Conservation (phyloP, 2,797 vertebrate species). For the Setipinna tenuifilis region DNA sequence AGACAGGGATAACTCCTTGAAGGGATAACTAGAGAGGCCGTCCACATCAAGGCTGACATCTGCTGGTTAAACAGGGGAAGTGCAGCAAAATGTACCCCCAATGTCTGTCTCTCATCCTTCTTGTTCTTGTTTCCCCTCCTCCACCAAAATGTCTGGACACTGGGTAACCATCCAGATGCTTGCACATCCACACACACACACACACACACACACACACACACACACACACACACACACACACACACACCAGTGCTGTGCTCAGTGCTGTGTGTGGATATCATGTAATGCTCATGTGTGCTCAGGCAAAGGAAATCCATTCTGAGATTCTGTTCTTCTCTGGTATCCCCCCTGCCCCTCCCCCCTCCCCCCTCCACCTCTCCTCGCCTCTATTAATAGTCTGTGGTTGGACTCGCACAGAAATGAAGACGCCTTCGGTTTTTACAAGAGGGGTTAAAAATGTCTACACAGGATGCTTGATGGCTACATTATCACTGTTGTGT, state of each 20-base stretch:
- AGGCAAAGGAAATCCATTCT: slow-evolving; percentile 23
- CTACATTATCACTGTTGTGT: too few relatives aligned
- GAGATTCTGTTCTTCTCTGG: slow-evolving; percentile 20
- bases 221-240: too few relatives aligned
- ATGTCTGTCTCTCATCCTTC: not conserved
- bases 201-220: too few relatives aligned
- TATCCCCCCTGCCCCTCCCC: not conserved
- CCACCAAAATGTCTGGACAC: slow-evolving; percentile 28
- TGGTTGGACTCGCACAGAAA: slow-evolving; percentile 43
- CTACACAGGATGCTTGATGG: too few relatives aligned
- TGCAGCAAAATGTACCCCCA: slow-evolving; percentile 16
- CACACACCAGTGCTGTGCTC: too few relatives aligned
- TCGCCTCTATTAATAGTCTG: slow-evolving; percentile 52
- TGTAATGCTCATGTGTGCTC: not conserved
- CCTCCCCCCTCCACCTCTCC: slow-evolving; percentile 14
- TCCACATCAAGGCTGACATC: slow-evolving; percentile 53
- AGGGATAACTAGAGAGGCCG: not conserved
- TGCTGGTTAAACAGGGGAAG: slow-evolving; percentile 41
- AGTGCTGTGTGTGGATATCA: too few relatives aligned
- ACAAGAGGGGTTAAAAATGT: too few relatives aligned
- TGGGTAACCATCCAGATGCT: not conserved
- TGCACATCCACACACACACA: not conserved
- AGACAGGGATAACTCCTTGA: too few relatives aligned
- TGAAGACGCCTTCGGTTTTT: slow-evolving; percentile 27
- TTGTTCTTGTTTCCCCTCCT: slow-evolving; percentile 15